Conservation (phyloP, 1,140 invertebrate species). For the Drosophila suzukii region DNA sequence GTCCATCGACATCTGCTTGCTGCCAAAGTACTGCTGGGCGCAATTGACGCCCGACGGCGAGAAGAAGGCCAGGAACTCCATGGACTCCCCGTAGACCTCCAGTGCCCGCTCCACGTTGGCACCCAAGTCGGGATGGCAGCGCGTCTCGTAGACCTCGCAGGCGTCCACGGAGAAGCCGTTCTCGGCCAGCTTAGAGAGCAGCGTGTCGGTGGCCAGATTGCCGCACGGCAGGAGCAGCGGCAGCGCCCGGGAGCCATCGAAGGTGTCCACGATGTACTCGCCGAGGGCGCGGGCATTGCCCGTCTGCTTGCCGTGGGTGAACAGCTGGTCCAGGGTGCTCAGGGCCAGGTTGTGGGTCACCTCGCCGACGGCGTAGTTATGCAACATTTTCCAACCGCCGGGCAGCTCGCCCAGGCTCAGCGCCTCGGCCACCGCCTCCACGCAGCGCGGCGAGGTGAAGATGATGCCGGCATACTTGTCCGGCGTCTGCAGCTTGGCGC, state of each 20-base stretch:
- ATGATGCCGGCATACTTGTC: conserved; percentile 85
- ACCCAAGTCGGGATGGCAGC: conserved; percentile 83
- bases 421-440: conserved; percentile 85
- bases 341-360: conserved; percentile 85
- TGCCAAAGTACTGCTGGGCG: conserved; percentile 66
- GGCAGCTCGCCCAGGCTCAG: conserved; percentile 84
- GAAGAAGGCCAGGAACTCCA: conserved; percentile 86
- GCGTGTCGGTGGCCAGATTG: conserved; percentile 85
- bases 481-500: conserved; percentile 78
- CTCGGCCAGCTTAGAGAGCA: conserved; percentile 84
- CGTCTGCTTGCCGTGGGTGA: conserved; percentile 85
- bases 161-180: conserved; percentile 84
- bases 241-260: conserved; percentile 70
- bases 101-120: conserved; percentile 85
- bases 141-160: conserved; percentile 86
- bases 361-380: conserved; percentile 86
- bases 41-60: conserved; percentile 85
- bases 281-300: conserved; percentile 86
- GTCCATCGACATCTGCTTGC: conserved; percentile 55
- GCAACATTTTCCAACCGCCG: conserved; percentile 85
- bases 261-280: conserved; percentile 85
- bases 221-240: conserved; percentile 86
- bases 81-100: conserved; percentile 70
- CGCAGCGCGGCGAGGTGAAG: conserved; percentile 86
- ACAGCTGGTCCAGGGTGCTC: conserved; percentile 84